Conservation (phyloP, 2,888 invertebrate species). For the Clunio marinus region DNA sequence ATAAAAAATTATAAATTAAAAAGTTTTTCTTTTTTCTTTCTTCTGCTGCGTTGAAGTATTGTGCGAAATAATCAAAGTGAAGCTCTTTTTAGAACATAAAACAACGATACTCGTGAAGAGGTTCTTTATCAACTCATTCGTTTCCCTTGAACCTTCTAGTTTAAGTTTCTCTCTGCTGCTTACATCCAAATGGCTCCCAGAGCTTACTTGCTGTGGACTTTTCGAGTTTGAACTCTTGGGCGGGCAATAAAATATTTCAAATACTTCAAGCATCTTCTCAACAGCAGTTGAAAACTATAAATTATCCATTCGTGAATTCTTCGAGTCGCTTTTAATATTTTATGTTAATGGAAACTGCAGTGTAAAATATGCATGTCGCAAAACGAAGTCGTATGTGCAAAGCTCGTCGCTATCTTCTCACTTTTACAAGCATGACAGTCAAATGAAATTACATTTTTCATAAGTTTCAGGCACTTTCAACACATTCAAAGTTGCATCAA, state of each 20-base stretch:
- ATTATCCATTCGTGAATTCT: conserved; percentile 26
- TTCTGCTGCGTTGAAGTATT: background rate
- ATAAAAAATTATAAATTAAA: conserved; percentile 4
- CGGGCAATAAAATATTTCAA: background rate
- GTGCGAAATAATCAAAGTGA: background rate
- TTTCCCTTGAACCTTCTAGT: too few relatives aligned
- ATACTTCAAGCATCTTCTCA: background rate
- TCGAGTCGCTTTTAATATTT: conserved; percentile 23
- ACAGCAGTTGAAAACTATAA: conserved; percentile 20
- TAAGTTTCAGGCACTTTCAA: conserved; percentile 23
- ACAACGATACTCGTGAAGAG: background rate
- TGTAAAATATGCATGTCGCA: conserved; percentile 20
- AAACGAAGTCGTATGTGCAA: background rate
- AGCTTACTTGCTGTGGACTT: background rate
- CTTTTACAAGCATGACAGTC: background rate
- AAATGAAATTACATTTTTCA: conserved; percentile 34
- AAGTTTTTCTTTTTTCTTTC: background rate
- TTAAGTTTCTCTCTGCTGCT: background rate
- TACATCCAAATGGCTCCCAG: background rate
- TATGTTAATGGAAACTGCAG: conserved; percentile 24
- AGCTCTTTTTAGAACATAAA: background rate
- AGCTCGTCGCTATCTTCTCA: background rate
- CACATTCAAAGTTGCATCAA: background rate
- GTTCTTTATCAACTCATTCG: too few relatives aligned
- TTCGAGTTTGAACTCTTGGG: background rate